These are phyloP conservation scores for Agrotis puta DNA, from an alignment of 2,888 invertebrate genomes.

Conservation along the genomic window DNA sequence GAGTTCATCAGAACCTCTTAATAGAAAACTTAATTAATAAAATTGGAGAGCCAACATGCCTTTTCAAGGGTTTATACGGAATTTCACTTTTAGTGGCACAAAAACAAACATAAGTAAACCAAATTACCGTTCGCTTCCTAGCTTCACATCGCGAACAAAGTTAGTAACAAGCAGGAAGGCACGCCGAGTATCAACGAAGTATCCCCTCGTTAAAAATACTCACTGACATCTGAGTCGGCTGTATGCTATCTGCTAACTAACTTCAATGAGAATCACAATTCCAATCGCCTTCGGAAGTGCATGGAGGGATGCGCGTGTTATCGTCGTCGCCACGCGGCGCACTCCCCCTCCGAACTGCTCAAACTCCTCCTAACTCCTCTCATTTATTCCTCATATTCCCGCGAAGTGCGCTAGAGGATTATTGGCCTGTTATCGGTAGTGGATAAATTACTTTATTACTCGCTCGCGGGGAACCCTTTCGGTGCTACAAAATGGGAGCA, in stretches of 20 bases:
- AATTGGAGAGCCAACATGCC: slow-evolving; percentile 22
- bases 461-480: slow-evolving; percentile 80
- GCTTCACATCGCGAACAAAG: slow-evolving; percentile 48
- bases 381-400: slow-evolving; percentile 79
- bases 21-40: slow-evolving; percentile 49
- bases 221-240: slow-evolving; percentile 49
- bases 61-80: slow-evolving; percentile 2
- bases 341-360: slow-evolving; percentile 58
- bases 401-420: slow-evolving; percentile 78
- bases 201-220: slow-evolving; percentile 64
- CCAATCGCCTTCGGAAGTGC: slow-evolving; percentile 50
- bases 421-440: slow-evolving; percentile 87
- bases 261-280: slow-evolving; percentile 56
- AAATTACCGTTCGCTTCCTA: slow-evolving; percentile 29
- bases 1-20: slow-evolving; percentile 16
- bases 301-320: slow-evolving; percentile 62
- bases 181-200: slow-evolving; percentile 44
- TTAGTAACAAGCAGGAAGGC: slow-evolving; percentile 52
- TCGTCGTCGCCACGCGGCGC: slow-evolving; percentile 65
- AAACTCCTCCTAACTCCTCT: slow-evolving; percentile 63
- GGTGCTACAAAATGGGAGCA: slow-evolving; percentile 75
- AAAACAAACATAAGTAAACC: slow-evolving; percentile 50
- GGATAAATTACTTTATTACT: slow-evolving; percentile 90
- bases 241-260: slow-evolving; percentile 57
- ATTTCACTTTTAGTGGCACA: slow-evolving; percentile 37